Evolutionary conservation across 2,113 vertebrate species (phyloP).

Genomic region (Myrmophylax atrothorax): DNA sequence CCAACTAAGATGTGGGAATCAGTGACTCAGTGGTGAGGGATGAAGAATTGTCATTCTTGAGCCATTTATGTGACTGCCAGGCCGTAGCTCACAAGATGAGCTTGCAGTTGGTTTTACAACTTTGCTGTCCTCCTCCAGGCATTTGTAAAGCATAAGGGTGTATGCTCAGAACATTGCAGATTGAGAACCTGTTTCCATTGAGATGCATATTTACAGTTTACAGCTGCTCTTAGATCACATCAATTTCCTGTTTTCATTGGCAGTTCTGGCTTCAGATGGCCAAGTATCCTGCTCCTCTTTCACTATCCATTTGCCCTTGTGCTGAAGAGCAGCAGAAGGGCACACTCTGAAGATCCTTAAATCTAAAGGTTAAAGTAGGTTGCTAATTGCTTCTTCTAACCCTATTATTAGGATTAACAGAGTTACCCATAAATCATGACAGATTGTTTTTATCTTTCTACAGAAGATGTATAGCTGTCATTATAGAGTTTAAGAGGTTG

Average conservation of each 20-base stretch:
- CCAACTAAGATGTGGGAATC: slow-evolving; percentile 26
- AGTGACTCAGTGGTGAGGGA: slow-evolving; percentile 36
- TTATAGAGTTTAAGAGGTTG: not conserved
- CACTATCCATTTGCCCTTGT: not conserved
- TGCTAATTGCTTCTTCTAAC: slow-evolving; percentile 18
- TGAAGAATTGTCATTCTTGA: slow-evolving; percentile 31
- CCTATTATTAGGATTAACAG: slow-evolving; percentile 37
- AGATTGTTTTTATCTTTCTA: not conserved
- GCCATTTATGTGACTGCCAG: slow-evolving; percentile 9
- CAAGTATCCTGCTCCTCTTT: not conserved
- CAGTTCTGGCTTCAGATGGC: not conserved
- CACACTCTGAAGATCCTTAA: not conserved
- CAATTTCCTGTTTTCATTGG: slow-evolving; percentile 36
- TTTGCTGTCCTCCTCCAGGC: slow-evolving; percentile 14
- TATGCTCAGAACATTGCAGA: slow-evolving; percentile 25
- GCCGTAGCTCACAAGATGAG: slow-evolving; percentile 3
- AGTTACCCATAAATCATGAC: not conserved
- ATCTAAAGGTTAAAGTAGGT: slow-evolving; percentile 12
- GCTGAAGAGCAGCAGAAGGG: not conserved
- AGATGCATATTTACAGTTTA: slow-evolving; percentile 7
- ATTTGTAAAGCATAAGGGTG: slow-evolving; percentile 44
- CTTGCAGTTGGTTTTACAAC: slow-evolving; percentile 26
- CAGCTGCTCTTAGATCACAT: not conserved
- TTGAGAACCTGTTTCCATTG: not conserved
- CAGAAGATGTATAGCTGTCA: not conserved